Base-by-base conservation (phyloP, 2,888 invertebrate genomes). In the Acanthacorydalis orientalis region DNA sequence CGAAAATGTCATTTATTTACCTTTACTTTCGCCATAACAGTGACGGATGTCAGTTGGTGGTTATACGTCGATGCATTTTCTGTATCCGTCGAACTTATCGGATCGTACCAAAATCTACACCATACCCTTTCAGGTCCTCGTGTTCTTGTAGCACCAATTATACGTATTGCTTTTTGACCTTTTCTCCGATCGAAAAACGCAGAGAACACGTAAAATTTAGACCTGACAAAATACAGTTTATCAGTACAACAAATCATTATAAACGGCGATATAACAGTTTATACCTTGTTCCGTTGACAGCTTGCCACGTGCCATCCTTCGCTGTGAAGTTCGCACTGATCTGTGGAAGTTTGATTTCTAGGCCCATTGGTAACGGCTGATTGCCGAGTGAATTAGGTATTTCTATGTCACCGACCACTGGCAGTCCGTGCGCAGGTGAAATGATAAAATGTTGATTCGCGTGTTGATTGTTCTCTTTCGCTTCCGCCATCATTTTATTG, bases 151-250 rank as follows among this genome's bases (percentile, higher is more conserved):
- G 90, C 90, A 10, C 87, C 90, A 53, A 92, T 82, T 49, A 92
- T 73, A 41, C 91, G 75, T 44, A 91, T 75, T 8, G 77, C 70
- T 48, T 80, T 74, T 43, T 74, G 73, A 47, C 73, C 75, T 55
- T 72, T 72, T 54, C 88, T 75, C 44, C 79, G 73, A 67, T 92
- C 91, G 60, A 82, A 85, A 62, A 83, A 92, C 44, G 92, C 91
- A 9, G 91, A 90, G 62, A 88, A 92, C 46, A 92, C 89, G 69
- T 80, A 89, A 69, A 92, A 92, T 64, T 86, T 87, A 64, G 79
- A 86, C 63, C 87, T 83, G 69, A 23, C 70, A 70, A 49, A 50
- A 54, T 43, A 43, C n/a, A 43, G 31, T 11, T 23, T n/a, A 43
- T 43, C 23, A 31, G 31, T 23, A n/a, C n/a, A n/a, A n/a, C n/a